These are phyloP conservation scores for Masticophis lateralis DNA, from an alignment of 2,797 vertebrate species.

Conservation along the genomic window DNA sequence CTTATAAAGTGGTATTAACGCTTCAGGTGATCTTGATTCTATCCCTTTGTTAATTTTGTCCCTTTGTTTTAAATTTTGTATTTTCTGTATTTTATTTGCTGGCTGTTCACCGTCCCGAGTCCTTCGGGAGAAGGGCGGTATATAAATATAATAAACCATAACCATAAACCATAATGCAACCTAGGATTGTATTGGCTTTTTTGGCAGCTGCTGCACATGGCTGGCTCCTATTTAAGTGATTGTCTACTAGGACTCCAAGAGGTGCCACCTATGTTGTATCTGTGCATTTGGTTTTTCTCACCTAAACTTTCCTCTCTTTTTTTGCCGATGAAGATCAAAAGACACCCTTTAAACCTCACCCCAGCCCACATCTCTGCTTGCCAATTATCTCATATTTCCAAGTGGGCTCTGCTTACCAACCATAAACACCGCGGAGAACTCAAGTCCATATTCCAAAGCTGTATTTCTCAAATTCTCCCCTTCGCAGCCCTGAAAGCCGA, in stretches of 20 bases:
- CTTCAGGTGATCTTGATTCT: not conserved
- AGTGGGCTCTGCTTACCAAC: not conserved
- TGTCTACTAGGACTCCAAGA: not conserved
- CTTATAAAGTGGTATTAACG: not conserved
- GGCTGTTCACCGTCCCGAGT: too few species aligned
- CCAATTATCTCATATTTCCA: not conserved
- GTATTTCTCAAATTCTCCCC: not conserved
- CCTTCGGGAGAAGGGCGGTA: too few species aligned
- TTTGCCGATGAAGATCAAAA: rapidly evolving
- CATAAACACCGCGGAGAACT: not conserved
- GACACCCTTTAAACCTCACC: not conserved
- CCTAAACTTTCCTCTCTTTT: too few species aligned
- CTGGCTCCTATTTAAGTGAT: not conserved
- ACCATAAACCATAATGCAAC: too few species aligned
- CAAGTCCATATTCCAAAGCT: not conserved
- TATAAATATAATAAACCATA: too few species aligned
- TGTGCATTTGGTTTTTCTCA: not conserved
- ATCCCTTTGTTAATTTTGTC: not conserved
- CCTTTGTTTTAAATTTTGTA: too few species aligned
- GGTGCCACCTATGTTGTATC: not conserved
- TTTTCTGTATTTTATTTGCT: too few species aligned
- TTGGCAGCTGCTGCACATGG: not conserved
- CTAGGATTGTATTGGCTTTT: not conserved
- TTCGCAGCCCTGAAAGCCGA: not conserved
- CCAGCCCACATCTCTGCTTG: not conserved